Evolutionary conservation across 1,140 invertebrate genomes (phyloP), one percentile per base, ranked within the genome.

Genomic region (Drosophila seguyi): DNA sequence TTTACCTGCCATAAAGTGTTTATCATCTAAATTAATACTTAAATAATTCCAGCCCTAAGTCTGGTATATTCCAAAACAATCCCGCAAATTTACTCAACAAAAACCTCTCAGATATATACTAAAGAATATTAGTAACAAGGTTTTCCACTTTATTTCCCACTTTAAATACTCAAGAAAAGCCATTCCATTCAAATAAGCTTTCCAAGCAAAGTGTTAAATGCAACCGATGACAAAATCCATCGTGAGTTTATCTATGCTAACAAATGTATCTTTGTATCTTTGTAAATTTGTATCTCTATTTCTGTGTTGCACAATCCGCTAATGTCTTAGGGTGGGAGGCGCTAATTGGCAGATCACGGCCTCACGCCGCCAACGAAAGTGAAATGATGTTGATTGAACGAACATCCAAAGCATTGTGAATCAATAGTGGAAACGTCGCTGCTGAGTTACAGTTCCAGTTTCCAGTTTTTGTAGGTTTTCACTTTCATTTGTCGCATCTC

Each of bases 401-500:
- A 27, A 50, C 34, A 67, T 3, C 52, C 16, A 34, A 53, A 14
- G 36, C 20, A 36, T 36, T 71, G 66, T 58, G 45, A 72, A 72
- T 71, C 66, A 56, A 59, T 72, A 22, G 52, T 44, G 52, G 41
- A 71, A 56, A 58, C 66, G 14, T 38, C 34, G 52, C 18, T 31
- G 25, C 34, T 8, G 44, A 27, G 59, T 52, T 63, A 25, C 36
- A 48, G 66, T 65, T 41, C 18, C 41, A 34, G 67, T 56, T 65
- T 41, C 18, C 41, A 34, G 67, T 56, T 71, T 53, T 27, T 27
- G 36, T 36, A 27, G 68, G 66, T 72, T 72, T 72, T 73, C 69
- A 73, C 69, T 73, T 73, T 73, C 53, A 53, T 73, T 73, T 72
- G 67, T 72, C 44, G 27, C 69, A 72, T 72, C 69, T 39, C 16